Evolutionary conservation across 2,797 vertebrate species (phyloP).

Genomic region (Lutjanus campechanus): DNA sequence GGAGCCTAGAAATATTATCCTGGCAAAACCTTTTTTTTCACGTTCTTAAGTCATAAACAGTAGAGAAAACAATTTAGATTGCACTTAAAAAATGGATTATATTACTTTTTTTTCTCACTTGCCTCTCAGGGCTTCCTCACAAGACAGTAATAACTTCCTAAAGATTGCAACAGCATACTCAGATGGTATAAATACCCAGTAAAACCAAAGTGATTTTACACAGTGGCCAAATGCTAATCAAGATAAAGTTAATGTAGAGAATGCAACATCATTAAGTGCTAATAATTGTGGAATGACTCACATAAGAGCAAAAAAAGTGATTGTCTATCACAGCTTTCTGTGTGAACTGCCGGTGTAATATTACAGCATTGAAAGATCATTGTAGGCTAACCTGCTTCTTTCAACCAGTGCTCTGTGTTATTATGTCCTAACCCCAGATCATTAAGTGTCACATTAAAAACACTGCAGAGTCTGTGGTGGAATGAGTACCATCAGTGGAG

Average conservation of each 20-base stretch:
- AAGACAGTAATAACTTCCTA: not conserved
- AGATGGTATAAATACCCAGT: no score
- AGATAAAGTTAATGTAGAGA: slow-evolving; percentile 45
- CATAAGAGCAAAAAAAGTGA: slow-evolving; percentile 68
- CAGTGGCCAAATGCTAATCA: slow-evolving; percentile 69
- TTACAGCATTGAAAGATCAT: slow-evolving; percentile 84
- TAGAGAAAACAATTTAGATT: no score
- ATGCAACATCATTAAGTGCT: slow-evolving; percentile 60
- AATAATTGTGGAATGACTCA: slow-evolving; percentile 59
- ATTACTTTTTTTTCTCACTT: no score
- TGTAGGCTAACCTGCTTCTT: slow-evolving; percentile 68
- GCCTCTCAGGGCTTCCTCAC: not conserved
- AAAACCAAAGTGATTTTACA: slow-evolving; percentile 48
- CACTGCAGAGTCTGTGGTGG: slow-evolving; percentile 44
- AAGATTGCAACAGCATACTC: no score
- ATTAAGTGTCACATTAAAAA: slow-evolving; percentile 37
- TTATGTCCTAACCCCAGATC: slow-evolving; percentile 52
- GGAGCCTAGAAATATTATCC: no score
- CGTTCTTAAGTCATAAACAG: no score
- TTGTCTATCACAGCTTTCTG: slow-evolving; percentile 84
- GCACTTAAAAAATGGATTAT: no score
- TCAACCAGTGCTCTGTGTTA: slow-evolving; percentile 42
- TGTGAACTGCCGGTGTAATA: slow-evolving; percentile 71
- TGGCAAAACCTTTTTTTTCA: no score
- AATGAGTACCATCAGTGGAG: slow-evolving; percentile 40